Conservation (phyloP, 2,113 vertebrate species). For the Condylura cristata region DNA sequence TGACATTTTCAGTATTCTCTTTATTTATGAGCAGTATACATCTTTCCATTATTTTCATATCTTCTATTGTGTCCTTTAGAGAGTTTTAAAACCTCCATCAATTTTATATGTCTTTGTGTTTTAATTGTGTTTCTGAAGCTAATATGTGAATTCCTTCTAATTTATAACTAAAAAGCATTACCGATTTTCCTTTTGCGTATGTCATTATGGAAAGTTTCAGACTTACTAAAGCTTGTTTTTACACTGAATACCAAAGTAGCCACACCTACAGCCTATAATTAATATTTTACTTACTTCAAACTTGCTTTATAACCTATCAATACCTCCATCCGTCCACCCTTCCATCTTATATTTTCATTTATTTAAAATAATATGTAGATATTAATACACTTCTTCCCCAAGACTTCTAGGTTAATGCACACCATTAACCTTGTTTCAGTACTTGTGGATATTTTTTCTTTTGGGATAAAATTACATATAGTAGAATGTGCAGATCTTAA, state of each 20-base stretch:
- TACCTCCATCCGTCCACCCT: neutral
- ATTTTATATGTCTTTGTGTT: neutral
- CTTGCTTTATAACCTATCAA: neutral
- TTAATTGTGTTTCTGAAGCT: neutral
- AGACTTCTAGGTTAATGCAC: neutral
- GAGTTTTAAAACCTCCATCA: neutral
- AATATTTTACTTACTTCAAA: neutral
- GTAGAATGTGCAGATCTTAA: conserved; percentile 4
- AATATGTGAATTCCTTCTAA: neutral
- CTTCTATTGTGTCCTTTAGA: neutral
- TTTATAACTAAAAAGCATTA: conserved; percentile 27
- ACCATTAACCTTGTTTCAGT: neutral
- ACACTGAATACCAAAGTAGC: neutral
- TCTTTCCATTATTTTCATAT: conserved; percentile 34
- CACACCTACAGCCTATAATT: neutral
- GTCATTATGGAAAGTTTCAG: conserved; percentile 32
- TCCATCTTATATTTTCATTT: conserved; percentile 23
- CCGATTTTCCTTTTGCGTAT: neutral
- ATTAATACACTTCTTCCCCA: neutral
- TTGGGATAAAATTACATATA: neutral
- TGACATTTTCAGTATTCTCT: neutral
- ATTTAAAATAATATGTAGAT: neutral
- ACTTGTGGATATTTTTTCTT: neutral
- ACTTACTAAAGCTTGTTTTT: neutral
- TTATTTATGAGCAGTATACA: neutral